phyloP scores from a whole-genome alignment of 2,888 invertebrate species.

The Ennomos fuscantarius region DNA sequence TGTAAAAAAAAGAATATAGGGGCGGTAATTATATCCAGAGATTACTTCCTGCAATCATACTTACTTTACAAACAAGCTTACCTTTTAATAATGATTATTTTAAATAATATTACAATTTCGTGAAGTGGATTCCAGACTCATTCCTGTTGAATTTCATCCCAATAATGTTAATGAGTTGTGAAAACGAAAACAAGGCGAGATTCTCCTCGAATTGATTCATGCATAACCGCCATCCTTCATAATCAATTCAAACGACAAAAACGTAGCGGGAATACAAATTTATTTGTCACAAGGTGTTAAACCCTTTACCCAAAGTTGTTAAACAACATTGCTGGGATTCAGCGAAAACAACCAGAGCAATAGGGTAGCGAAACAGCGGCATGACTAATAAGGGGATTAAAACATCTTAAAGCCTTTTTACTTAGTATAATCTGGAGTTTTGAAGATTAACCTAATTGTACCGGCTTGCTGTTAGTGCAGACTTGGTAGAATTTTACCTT shows the following conservation, averaged over 20 bases:
- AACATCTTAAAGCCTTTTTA: slow-evolving; percentile 62
- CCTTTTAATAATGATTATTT: too few relatives aligned
- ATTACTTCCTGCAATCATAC: too few relatives aligned
- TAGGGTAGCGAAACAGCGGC: slow-evolving; percentile 50
- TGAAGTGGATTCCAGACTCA: too few relatives aligned
- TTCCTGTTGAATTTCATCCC: too few relatives aligned
- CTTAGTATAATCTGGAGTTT: slow-evolving; percentile 58
- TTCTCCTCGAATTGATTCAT: slow-evolving; percentile 30
- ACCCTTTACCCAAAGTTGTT: slow-evolving; percentile 47
- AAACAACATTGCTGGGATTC: slow-evolving; percentile 46
- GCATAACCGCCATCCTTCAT: slow-evolving; percentile 28
- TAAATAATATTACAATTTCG: too few relatives aligned
- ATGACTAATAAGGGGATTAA: slow-evolving; percentile 61
- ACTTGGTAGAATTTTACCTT: slow-evolving; percentile 44
- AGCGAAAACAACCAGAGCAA: slow-evolving; percentile 39
- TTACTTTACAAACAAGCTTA: too few relatives aligned
- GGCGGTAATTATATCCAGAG: too few relatives aligned
- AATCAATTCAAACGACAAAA: slow-evolving; percentile 43
- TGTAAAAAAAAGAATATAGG: too few relatives aligned
- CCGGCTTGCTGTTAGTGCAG: slow-evolving; percentile 49
- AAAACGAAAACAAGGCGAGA: slow-evolving; percentile 22
- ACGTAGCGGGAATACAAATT: slow-evolving; percentile 37
- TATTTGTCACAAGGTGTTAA: slow-evolving; percentile 44
- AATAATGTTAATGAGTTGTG: not conserved
- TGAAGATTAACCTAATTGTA: slow-evolving; percentile 57